These are phyloP conservation scores for Polypterus bichir DNA, from an alignment of 2,113 vertebrate genomes.

Conservation along the genomic window DNA sequence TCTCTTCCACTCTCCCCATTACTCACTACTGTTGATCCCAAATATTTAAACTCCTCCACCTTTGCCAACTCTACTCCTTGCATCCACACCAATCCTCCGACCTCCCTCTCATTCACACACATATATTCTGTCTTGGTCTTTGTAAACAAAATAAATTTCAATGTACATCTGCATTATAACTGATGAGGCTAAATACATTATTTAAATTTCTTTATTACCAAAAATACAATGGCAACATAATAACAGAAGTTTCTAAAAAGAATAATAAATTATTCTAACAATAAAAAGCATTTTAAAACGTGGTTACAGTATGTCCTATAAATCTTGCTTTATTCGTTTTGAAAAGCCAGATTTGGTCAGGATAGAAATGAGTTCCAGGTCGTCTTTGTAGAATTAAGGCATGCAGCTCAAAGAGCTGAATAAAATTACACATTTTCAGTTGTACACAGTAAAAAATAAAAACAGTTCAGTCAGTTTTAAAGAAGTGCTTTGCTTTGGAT, in stretches of 20 bases:
- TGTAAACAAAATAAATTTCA: too few species aligned
- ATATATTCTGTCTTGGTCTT: too few species aligned
- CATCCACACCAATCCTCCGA: too few species aligned
- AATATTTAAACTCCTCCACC: too few species aligned
- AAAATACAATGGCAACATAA: constrained; percentile 82
- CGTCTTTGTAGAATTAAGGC: constrained; percentile 53
- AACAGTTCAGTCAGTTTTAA: constrained; percentile 50
- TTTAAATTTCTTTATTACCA: constrained; percentile 69
- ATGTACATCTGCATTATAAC: too few species aligned
- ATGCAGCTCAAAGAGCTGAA: constrained; percentile 45
- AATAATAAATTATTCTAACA: constrained; percentile 84
- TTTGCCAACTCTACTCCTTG: too few species aligned
- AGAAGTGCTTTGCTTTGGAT: constrained; percentile 53
- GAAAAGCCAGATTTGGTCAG: constrained; percentile 32
- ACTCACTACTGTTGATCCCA: too few species aligned
- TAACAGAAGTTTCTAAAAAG: constrained; percentile 67
- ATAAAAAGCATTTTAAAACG: constrained; percentile 60
- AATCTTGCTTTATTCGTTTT: constrained; percentile 40
- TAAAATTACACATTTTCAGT: constrained; percentile 47
- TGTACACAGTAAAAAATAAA: constrained; percentile 40
- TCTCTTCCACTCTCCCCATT: too few species aligned
- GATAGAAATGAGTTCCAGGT: constrained; percentile 36
- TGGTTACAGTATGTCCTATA: constrained; percentile 45
- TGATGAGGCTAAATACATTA: background rate
- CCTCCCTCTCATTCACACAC: too few species aligned